Percentiles rank a stretch among this genome's conserved stretches.
phyloP scores from a whole-genome alignment of 1,140 invertebrate genomes.

The Cydia fagiglandana region DNA sequence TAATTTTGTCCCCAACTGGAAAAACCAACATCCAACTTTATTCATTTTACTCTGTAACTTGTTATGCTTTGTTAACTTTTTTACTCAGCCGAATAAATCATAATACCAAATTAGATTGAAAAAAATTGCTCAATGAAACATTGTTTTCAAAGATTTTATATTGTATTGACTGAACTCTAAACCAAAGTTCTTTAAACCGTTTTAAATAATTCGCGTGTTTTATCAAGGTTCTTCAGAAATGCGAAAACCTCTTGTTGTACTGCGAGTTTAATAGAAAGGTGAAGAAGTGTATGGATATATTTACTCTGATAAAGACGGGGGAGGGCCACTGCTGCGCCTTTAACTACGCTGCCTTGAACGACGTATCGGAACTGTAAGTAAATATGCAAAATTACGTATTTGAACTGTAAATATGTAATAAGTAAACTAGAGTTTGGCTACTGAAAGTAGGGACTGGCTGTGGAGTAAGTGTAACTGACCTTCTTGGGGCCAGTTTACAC shows the following conservation, averaged over 20 bases:
- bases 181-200: too few relatives aligned
- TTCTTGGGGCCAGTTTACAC: too few relatives aligned
- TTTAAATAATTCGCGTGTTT: neutral
- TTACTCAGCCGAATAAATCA: neutral
- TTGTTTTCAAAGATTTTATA: too few relatives aligned
- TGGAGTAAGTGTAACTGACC: too few relatives aligned
- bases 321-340: conserved; percentile 66
- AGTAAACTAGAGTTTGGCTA: neutral
- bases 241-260: conserved; percentile 55
- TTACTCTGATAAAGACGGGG: conserved; percentile 59
- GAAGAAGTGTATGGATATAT: conserved; percentile 56
- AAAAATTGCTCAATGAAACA: neutral
- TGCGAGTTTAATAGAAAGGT: conserved; percentile 60
- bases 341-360: conserved; percentile 62
- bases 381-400: conserved; percentile 48
- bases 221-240: conserved; percentile 62
- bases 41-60: too few relatives aligned
- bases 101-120: neutral
- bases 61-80: neutral
- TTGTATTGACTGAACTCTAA: too few relatives aligned
- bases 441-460: too few relatives aligned
- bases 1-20: too few relatives aligned
- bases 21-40: too few relatives aligned
- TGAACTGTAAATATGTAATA: conserved; percentile 37
- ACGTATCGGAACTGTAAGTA: conserved; percentile 56